Evolutionary conservation across 2,888 invertebrate species (phyloP).

Genomic region (Unio pictorum): DNA sequence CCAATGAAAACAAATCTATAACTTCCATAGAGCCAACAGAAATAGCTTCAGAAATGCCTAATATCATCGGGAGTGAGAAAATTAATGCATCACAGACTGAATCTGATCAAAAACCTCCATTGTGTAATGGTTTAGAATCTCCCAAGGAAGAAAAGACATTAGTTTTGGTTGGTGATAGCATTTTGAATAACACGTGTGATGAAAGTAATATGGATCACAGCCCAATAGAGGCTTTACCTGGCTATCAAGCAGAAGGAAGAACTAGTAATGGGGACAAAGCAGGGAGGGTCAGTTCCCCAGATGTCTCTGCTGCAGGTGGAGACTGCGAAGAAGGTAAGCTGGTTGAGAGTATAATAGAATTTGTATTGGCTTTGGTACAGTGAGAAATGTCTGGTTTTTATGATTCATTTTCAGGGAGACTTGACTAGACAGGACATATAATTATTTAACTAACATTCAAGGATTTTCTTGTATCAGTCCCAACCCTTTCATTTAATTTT

Average conservation of each 20-base stretch:
- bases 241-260: constrained; percentile 3
- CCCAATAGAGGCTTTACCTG: constrained; percentile 17
- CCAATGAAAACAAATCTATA: constrained; percentile 28
- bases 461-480: too few species aligned
- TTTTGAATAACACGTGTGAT: constrained; percentile 28
- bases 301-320: constrained; percentile 2
- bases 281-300: too few species aligned
- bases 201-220: constrained; percentile 34
- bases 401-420: too few species aligned
- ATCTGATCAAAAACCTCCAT: constrained; percentile 28
- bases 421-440: too few species aligned
- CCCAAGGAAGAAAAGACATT: constrained; percentile 27
- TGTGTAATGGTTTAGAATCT: constrained; percentile 55
- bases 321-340: not conserved
- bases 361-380: not conserved
- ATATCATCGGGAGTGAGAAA: constrained; percentile 14
- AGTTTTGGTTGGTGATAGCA: constrained; percentile 14
- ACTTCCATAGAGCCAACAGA: constrained; percentile 34
- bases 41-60: constrained; percentile 36
- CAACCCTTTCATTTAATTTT: too few species aligned
- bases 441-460: too few species aligned
- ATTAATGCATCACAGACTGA: constrained; percentile 27
- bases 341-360: not conserved
- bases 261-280: not conserved
- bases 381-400: too few species aligned